Evolutionary conservation across 2,888 invertebrate genomes (phyloP).

Genomic region (Hypomecis punctinalis): DNA sequence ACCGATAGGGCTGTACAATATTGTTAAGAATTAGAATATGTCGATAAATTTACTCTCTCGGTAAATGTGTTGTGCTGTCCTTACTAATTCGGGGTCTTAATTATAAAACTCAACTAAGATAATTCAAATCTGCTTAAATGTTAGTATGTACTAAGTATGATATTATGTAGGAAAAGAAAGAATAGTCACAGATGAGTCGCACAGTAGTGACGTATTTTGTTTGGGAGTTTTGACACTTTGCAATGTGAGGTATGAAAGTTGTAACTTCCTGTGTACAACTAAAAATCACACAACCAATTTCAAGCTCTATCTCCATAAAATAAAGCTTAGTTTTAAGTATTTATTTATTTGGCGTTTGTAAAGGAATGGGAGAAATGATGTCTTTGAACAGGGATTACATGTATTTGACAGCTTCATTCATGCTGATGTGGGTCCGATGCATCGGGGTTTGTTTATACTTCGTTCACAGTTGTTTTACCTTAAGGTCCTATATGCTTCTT

Average conservation of each 20-base stretch:
- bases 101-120: too few species aligned
- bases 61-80: too few species aligned
- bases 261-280: conserved; percentile 33
- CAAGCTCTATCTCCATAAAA: not conserved
- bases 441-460: conserved; percentile 22
- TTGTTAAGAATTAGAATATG: too few species aligned
- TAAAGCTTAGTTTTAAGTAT: conserved; percentile 19
- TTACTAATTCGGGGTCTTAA: too few species aligned
- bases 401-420: conserved; percentile 44
- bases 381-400: conserved; percentile 34
- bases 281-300: not conserved
- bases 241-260: conserved; percentile 26
- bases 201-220: conserved; percentile 4
- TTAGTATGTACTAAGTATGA: too few species aligned
- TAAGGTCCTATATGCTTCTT: too few species aligned
- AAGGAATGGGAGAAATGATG: conserved; percentile 41
- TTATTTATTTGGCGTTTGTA: conserved; percentile 28
- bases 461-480: too few species aligned
- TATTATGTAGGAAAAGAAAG: not conserved
- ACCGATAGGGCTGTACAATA: too few species aligned
- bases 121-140: too few species aligned
- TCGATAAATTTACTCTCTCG: too few species aligned
- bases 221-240: conserved; percentile 10
- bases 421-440: conserved; percentile 33
- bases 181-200: not conserved